Evolutionary conservation across 2,113 vertebrate species (phyloP).

Genomic region (Pionites leucogaster): DNA sequence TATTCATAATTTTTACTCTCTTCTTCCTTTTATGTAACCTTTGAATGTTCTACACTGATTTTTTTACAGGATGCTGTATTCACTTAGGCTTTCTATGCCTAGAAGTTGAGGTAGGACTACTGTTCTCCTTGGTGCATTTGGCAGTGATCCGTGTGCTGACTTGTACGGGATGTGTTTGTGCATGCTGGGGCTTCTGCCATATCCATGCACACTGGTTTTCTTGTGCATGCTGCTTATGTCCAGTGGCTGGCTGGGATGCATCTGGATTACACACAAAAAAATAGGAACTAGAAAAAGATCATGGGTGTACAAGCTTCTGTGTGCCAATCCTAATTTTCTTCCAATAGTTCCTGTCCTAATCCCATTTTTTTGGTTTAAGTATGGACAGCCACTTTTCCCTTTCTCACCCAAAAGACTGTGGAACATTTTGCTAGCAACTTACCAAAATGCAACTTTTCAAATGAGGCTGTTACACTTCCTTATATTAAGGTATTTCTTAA

Average conservation of each 20-base stretch:
- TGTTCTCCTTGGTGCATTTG: not conserved
- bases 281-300: not conserved
- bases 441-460: not conserved
- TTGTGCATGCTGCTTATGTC: not conserved
- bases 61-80: not conserved
- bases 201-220: not conserved
- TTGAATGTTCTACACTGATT: not conserved
- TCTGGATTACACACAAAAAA: not conserved
- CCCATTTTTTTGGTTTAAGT: not conserved
- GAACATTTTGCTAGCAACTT: not conserved
- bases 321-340: not conserved
- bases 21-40: not conserved
- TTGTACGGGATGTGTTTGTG: accelerated
- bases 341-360: not conserved
- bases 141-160: not conserved
- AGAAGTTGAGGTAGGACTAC: not conserved
- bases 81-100: too few species aligned
- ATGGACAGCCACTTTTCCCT: not conserved
- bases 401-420: not conserved
- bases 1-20: not conserved
- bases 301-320: not conserved
- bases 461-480: not conserved
- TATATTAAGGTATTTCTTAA: not conserved
- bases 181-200: not conserved
- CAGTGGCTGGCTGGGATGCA: not conserved